Evolutionary conservation across 2,888 invertebrate species (phyloP).

Genomic region (Ephialtes manifestator): DNA sequence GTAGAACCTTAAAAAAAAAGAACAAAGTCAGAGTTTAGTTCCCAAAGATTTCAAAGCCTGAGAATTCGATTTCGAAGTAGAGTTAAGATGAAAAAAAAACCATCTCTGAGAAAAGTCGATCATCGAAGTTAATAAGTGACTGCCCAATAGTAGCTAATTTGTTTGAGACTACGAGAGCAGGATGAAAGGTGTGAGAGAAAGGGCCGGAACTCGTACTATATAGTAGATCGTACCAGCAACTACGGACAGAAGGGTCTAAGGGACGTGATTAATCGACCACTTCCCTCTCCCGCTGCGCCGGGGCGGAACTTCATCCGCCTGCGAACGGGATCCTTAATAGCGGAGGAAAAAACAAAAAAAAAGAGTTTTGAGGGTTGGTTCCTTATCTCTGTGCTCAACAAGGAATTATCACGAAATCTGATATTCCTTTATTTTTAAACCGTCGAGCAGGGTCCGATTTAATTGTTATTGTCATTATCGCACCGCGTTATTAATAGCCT

Average conservation of each 20-base stretch:
- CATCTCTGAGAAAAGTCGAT: constrained; percentile 33
- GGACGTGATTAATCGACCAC: constrained; percentile 63
- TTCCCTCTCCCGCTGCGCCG: constrained; percentile 55
- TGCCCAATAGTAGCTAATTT: constrained; percentile 10
- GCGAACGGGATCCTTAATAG: constrained; percentile 41
- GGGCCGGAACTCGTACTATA: constrained; percentile 48
- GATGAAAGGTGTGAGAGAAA: constrained; percentile 60
- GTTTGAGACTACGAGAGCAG: neutral
- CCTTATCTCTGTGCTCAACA: constrained; percentile 20
- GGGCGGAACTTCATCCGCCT: constrained; percentile 58
- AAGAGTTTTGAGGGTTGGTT: constrained; percentile 14
- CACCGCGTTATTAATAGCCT: constrained; percentile 1
- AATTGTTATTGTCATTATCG: constrained; percentile 5
- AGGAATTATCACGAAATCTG: constrained; percentile 44
- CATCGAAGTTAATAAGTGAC: constrained; percentile 28
- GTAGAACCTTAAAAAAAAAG: neutral
- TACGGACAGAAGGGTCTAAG: constrained; percentile 39
- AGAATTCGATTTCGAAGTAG: neutral
- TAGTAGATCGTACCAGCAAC: neutral
- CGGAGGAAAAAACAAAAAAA: constrained; percentile 1
- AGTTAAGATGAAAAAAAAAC: neutral
- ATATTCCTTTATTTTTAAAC: constrained; percentile 27
- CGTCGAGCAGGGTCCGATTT: neutral
- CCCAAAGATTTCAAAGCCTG: constrained; percentile 9
- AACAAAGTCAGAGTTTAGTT: neutral